Base-by-base conservation (phyloP, 2,888 invertebrate genomes). In the Cerastis leucographa region DNA sequence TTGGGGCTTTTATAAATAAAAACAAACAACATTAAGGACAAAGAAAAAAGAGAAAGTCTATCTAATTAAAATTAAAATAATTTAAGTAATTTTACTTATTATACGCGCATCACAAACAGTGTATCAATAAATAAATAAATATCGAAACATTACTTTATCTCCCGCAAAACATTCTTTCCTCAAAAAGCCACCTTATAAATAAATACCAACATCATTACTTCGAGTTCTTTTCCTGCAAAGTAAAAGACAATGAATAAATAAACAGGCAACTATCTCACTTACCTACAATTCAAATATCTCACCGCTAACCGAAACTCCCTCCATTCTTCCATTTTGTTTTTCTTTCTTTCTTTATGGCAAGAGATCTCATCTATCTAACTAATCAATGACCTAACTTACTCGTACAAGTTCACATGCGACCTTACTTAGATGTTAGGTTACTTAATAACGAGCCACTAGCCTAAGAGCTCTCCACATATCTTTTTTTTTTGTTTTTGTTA, bases 341-440 rank as follows among this genome's bases (percentile, higher is more conserved):
- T 64, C 14, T 54, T 54, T 19, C n/a, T 59, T 46, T 68, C 17
- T 22, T 80, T 40, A 42, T 71, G 29, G 65, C 49, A 42, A 67
- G 42, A 59, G 22, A 42, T 73, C 66, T 44, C 70, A 51, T 81
- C 64, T 59, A 78, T 81, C 66, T 71, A 56, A 12, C 56, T 70
- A 81, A 81, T 81, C 81, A 73, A 81, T 73, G 70, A 56, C 22
- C 70, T 78, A 17, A 51, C 49, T 62, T 54, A 51, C n/a, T 64
- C 8, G 17, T 2, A 42, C n/a, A 76, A 65, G 29, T 54, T 44
- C 71, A 71, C 49, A 61, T 80, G 59, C 6, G 76, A 69, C 76
- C 67, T 56, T 51, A 40, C 44, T 44, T 44, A 67, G 42, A 61
- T 46, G 12, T n/a, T 51, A 56, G 56, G 35, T 67, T 56, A 80